Base-by-base conservation (phyloP, 2,888 invertebrate genomes). In the Caenorhabditis zanzibari region DNA sequence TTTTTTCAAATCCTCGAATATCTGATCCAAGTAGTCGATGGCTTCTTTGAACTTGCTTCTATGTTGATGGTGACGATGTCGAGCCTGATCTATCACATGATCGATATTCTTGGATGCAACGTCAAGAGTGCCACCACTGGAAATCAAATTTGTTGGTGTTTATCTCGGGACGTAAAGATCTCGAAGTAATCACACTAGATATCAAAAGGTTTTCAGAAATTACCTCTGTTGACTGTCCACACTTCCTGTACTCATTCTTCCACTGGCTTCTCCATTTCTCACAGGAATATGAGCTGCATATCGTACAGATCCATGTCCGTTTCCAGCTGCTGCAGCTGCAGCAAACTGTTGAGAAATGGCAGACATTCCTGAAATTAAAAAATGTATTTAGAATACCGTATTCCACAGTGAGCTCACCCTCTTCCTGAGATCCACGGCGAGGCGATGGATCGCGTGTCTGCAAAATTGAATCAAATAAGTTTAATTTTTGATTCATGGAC, bases 1-100 rank as follows among this genome's bases (percentile, higher is more conserved):
- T 72, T 89, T 90, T 71, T 90, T 90, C 66, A 91, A 76, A 80
- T 91, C 91, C 77, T 91, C 91, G 82, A 92, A 92, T 54, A 91
- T 91, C 80, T 91, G 91, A 61, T 91, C 91, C 71, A 91, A 79
- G 75, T 91, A 91, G 82, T 91, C 91, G 85, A 91, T 92, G 61
- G 91, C 91, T 73, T 91, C 91, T 79, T 91, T 91, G 89, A 91
- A 91, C 81, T 91, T 92, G 82, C 81, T 85, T 35, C 87, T 75
- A 69, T 89, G 89, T 44, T 87, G 86, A 58, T 88, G 89, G 44
- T 89, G 89, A 16, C 87, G 75, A 74, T 86, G 85, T 28, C 87
- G 80, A 12, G 87, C 87, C 71, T 91, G 90, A 79, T 91, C 91
- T 56, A 91, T 92, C 85, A 91, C 91, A 52, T 90, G 88, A 68